phyloP scores from a whole-genome alignment of 2,797 vertebrate species.

The Myiothlypis coronata region DNA sequence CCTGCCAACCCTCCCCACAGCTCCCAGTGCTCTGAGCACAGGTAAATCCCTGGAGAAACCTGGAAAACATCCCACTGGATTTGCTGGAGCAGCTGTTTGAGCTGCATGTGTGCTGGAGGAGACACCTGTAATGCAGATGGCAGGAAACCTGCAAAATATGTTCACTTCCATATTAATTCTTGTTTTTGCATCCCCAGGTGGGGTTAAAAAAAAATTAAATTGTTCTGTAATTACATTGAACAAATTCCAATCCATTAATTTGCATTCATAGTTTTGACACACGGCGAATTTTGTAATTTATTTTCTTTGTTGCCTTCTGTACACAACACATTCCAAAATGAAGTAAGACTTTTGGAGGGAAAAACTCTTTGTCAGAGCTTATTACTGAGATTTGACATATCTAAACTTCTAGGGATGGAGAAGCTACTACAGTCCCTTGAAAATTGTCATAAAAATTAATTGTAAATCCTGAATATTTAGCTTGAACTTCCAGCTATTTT shows the following conservation, averaged over 20 bases:
- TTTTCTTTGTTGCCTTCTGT: background rate
- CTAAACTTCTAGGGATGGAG: background rate
- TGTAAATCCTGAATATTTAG: background rate
- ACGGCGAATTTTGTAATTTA: background rate
- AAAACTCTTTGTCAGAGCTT: background rate
- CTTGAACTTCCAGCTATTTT: background rate
- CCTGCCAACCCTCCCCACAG: background rate
- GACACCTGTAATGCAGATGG: conserved; percentile 1
- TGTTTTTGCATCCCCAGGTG: background rate
- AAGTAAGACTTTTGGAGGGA: background rate
- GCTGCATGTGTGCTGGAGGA: background rate
- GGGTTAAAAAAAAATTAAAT: background rate
- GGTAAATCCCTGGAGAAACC: background rate
- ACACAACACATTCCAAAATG: background rate
- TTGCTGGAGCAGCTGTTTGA: background rate
- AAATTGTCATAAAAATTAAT: background rate
- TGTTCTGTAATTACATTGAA: conserved; percentile 6
- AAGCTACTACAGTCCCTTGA: background rate
- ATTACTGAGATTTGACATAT: background rate
- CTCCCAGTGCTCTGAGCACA: background rate
- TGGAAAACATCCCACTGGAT: background rate
- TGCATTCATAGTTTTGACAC: background rate
- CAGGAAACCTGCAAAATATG: background rate
- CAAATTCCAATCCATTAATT: background rate
- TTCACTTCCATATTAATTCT: background rate